phyloP scores from a whole-genome alignment of 1,140 invertebrate genomes.

The Pseudoatta argentina region DNA sequence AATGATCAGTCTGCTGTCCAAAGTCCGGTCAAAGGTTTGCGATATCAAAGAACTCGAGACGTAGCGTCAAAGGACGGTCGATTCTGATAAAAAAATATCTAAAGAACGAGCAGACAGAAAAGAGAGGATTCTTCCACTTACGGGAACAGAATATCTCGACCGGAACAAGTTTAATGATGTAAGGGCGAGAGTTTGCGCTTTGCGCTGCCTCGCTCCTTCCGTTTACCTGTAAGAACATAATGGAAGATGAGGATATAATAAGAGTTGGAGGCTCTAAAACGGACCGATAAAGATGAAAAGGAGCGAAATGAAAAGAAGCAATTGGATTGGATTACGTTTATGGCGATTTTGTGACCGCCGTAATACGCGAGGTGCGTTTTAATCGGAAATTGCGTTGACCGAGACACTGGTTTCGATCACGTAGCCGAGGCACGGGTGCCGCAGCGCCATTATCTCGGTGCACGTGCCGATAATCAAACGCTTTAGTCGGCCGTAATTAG shows the following conservation, averaged over 20 bases:
- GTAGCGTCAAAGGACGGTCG: constrained; percentile 4
- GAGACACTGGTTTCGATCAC: constrained; percentile 28
- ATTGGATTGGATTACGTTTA: background rate
- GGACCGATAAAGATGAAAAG: background rate
- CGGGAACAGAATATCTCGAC: constrained; percentile 22
- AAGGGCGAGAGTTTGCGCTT: constrained; percentile 34
- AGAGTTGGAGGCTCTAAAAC: background rate
- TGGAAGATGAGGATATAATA: background rate
- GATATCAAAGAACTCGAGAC: constrained; percentile 25
- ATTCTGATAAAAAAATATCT: constrained; percentile 32
- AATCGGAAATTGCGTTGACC: constrained; percentile 16
- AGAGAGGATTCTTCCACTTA: constrained; percentile 37
- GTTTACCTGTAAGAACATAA: background rate
- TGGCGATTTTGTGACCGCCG: background rate
- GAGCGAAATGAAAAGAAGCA: background rate
- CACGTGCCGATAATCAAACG: constrained; percentile 61
- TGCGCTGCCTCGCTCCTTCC: background rate
- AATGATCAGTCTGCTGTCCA: constrained; percentile 22
- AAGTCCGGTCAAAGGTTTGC: constrained; percentile 16
- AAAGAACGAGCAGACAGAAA: background rate
- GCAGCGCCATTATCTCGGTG: constrained; percentile 38
- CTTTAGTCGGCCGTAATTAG: constrained; percentile 71
- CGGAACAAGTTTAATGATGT: constrained; percentile 33
- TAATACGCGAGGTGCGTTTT: constrained; percentile 3
- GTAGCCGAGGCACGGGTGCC: background rate